Evolutionary conservation across 2,888 invertebrate genomes (phyloP), one percentile per base, ranked within the genome.

Genomic region (Luffia ferchaultella): DNA sequence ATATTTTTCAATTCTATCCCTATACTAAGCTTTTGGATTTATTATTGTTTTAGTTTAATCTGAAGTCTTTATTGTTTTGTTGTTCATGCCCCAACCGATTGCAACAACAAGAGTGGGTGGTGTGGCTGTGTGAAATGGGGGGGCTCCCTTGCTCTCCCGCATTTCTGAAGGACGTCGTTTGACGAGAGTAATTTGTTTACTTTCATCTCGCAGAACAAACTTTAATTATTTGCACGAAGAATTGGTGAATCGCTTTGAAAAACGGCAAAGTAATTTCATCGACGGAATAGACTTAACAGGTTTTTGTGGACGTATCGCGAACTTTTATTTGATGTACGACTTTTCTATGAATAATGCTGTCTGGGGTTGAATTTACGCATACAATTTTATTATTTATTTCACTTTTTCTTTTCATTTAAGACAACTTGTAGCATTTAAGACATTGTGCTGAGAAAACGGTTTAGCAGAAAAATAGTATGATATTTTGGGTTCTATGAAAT

Each of bases 181-280:
- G 12, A 30, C 30, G 30, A 30, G 30, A 48, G 48, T 48, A 48
- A 48, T 48, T 48, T 48, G 48, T 48, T 48, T 48, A 48, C 48
- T 48, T 41, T 18, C 30, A 18, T 46, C 2, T 48, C 41, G 41
- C 48, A 49, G 19, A 49, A 49, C 58, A 58, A 69, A 68, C 64
- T 71, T 68, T 63, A 65, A 64, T 66, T 69, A 71, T 70, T 66
- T 61, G 58, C 60, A 59, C 54, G 56, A 57, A 57, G 55, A 59
- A 60, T 62, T 59, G 59, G 58, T 12, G 30, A 60, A 66, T 67
- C 62, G 63, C 68, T 68, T 69, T 63, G 62, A 62, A 59, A 62
- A 57, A 58, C 59, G 60, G 54, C 50, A 51, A 59, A 61, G 60
- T 60, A 60, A 65, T 66, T 65, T 63, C 30, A 30, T 30, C 30